Conservation (phyloP, 2,888 invertebrate genomes). For the Plutella xylostella region DNA sequence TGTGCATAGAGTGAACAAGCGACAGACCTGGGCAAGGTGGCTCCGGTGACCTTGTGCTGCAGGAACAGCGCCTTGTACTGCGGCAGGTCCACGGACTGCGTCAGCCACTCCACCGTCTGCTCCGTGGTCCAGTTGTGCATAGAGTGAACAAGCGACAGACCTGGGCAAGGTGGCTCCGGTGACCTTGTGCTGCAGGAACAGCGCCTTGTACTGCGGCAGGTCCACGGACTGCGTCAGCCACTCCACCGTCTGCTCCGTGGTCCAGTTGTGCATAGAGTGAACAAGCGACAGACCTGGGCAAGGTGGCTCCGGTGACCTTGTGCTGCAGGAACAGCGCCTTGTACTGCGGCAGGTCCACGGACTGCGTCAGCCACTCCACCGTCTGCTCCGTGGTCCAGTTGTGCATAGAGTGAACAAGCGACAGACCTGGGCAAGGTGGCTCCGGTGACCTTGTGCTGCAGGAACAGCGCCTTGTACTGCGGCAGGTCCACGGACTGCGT, state of each 20-base stretch:
- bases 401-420: no score
- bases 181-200: constrained; percentile 87
- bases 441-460: constrained; percentile 90
- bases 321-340: constrained; percentile 86
- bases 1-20: no score
- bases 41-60: constrained; percentile 90
- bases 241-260: constrained; percentile 95
- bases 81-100: constrained; percentile 91
- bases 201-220: constrained; percentile 91
- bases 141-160: no score
- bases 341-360: constrained; percentile 96
- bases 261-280: constrained; percentile 99
- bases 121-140: constrained; percentile 99
- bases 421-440: constrained; percentile 92
- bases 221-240: constrained; percentile 95
- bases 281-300: constrained; percentile 96
- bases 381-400: constrained; percentile 99
- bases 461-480: constrained; percentile 90
- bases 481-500: constrained; percentile 92
- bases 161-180: constrained; percentile 94
- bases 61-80: constrained; percentile 92
- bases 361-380: constrained; percentile 93
- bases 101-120: constrained; percentile 97
- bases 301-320: constrained; percentile 89
- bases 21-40: constrained; percentile 92